Conservation (phyloP, 2,888 invertebrate genomes). For the Eledona agricola region DNA sequence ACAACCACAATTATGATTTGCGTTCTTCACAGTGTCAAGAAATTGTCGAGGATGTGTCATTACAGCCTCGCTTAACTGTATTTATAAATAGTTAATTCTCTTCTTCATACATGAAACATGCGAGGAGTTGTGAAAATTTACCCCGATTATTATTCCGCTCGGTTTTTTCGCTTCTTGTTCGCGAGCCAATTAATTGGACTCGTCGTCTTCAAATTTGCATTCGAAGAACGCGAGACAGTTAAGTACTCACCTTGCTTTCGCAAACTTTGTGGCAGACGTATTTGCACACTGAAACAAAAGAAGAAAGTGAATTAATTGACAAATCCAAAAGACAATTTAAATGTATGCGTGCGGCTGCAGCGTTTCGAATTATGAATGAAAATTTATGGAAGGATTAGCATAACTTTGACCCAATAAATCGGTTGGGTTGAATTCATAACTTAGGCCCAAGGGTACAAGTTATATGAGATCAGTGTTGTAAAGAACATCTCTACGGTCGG, state of each 20-base stretch:
- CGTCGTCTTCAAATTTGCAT: no score
- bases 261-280: constrained; percentile 82
- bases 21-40: constrained; percentile 32
- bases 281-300: constrained; percentile 80
- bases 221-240: no score
- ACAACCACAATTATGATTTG: constrained; percentile 35
- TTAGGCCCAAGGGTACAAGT: no score
- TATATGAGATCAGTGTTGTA: no score
- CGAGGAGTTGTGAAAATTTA: constrained; percentile 18
- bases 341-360: not conserved
- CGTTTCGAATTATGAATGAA: constrained; percentile 3
- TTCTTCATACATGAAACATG: constrained; percentile 14
- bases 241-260: constrained; percentile 75
- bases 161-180: no score
- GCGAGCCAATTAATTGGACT: no score
- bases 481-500: no score
- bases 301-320: constrained; percentile 31
- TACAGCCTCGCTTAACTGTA: constrained; percentile 31
- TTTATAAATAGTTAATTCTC: constrained; percentile 16
- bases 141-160: constrained; percentile 18
- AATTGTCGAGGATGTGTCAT: constrained; percentile 29
- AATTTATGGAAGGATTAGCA: constrained; percentile 17
- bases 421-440: constrained; percentile 13
- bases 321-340: not conserved
- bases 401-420: constrained; percentile 17